These are phyloP conservation scores for Myrmecobius fasciatus DNA, from an alignment of 2,113 vertebrate species.

Conservation along the genomic window DNA sequence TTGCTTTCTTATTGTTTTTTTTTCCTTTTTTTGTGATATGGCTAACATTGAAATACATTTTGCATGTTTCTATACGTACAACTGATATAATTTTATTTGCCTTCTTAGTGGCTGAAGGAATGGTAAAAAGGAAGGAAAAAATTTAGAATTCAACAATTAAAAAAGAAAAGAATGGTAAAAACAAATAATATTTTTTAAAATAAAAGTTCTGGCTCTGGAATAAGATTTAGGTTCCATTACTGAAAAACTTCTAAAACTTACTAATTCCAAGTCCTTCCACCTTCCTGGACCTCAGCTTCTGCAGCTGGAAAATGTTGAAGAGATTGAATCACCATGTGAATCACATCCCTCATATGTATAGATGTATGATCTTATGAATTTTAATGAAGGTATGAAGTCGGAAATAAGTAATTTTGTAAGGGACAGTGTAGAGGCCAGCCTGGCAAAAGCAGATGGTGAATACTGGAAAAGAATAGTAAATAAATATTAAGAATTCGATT, in stretches of 20 bases:
- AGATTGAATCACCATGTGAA: background rate
- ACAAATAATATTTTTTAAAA: background rate
- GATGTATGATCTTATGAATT: background rate
- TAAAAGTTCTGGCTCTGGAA: background rate
- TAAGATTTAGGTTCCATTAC: background rate
- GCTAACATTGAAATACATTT: background rate
- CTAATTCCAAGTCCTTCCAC: background rate
- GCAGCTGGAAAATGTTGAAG: background rate
- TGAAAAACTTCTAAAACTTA: background rate
- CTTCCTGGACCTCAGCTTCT: background rate
- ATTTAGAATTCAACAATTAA: background rate
- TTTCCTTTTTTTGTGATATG: background rate
- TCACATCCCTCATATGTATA: background rate
- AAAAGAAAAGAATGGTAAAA: background rate
- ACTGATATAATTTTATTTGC: background rate
- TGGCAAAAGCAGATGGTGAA: background rate
- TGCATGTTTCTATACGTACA: background rate
- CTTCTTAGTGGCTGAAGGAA: background rate
- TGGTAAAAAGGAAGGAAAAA: background rate
- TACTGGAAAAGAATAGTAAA: background rate
- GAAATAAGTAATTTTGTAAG: background rate
- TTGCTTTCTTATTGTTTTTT: background rate
- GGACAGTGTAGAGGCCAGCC: background rate
- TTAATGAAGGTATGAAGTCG: background rate
- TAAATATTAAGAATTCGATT: background rate